Conservation (phyloP, 2,797 vertebrate species). For the Mormyrops boulengeri region DNA sequence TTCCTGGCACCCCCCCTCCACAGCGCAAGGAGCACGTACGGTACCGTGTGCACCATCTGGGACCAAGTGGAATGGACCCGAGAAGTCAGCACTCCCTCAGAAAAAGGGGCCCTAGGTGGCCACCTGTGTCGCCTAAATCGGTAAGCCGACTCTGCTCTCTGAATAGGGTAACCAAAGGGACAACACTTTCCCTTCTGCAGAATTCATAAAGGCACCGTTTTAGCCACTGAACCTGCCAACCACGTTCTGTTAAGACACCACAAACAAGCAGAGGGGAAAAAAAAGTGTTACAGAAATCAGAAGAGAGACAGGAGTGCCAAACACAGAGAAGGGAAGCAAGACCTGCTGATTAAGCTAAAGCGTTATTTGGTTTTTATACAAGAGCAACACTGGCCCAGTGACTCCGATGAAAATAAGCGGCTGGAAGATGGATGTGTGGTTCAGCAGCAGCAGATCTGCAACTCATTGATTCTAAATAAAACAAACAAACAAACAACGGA, state of each 20-base stretch:
- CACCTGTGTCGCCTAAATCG: not conserved
- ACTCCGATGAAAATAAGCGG: not conserved
- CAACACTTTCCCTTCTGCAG: not conserved
- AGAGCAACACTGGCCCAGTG: not conserved
- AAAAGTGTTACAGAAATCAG: not conserved
- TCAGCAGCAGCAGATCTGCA: not conserved
- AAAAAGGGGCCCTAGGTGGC: not conserved
- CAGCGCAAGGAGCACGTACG: not conserved
- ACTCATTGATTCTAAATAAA: not conserved
- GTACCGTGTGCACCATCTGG: not conserved
- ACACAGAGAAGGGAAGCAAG: not conserved
- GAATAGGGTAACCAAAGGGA: not conserved
- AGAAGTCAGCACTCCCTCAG: not conserved
- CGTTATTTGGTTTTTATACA: not conserved
- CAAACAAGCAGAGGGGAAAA: not conserved
- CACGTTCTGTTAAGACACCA: not conserved
- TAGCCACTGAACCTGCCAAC: not conserved
- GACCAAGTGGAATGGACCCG: not conserved
- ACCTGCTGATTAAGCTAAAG: not conserved
- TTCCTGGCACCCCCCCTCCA: not conserved
- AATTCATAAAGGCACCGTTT: not conserved
- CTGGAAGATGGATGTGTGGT: not conserved
- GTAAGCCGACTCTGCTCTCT: not conserved
- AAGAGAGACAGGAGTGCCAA: not conserved
- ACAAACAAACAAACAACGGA: not conserved